Percentiles rank a stretch among this genome's conserved stretches.
Evolutionary conservation across 1,140 invertebrate genomes (phyloP).

Genomic region (Trichoplusia ni): DNA sequence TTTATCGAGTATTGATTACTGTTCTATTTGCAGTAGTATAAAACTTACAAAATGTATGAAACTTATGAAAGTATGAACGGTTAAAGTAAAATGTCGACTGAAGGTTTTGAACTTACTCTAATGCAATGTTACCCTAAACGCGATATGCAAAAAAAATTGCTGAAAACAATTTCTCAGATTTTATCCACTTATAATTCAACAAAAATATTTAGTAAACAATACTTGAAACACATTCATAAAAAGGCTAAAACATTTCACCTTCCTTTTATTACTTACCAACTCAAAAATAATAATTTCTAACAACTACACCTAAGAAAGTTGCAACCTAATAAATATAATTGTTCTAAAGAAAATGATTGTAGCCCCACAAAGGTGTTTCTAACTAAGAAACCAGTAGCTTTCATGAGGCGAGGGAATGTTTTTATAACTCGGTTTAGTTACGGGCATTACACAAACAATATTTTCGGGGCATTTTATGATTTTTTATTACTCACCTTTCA

Average conservation of each 20-base stretch:
- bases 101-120: too few relatives aligned
- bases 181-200: too few relatives aligned
- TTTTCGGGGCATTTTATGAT: conserved; percentile 55
- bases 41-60: too few relatives aligned
- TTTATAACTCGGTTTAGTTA: conserved; percentile 42
- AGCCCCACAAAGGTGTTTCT: conserved; percentile 15
- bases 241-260: background rate
- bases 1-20: too few relatives aligned
- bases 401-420: conserved; percentile 40
- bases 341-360: conserved; percentile 25
- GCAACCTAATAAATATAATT: conserved; percentile 8
- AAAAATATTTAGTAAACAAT: too few relatives aligned
- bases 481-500: conserved; percentile 53
- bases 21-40: too few relatives aligned
- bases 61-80: too few relatives aligned
- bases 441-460: conserved; percentile 45
- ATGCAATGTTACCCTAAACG: too few relatives aligned
- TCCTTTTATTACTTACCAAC: background rate
- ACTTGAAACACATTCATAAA: too few relatives aligned
- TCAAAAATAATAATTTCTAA: background rate
- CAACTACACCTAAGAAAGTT: conserved; percentile 2
- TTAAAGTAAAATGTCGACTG: too few relatives aligned
- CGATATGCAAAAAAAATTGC: too few relatives aligned
- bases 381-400: conserved; percentile 52
- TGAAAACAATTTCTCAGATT: too few relatives aligned